phyloP scores from a whole-genome alignment of 2,888 invertebrate species.

The Hymenopus coronatus region DNA sequence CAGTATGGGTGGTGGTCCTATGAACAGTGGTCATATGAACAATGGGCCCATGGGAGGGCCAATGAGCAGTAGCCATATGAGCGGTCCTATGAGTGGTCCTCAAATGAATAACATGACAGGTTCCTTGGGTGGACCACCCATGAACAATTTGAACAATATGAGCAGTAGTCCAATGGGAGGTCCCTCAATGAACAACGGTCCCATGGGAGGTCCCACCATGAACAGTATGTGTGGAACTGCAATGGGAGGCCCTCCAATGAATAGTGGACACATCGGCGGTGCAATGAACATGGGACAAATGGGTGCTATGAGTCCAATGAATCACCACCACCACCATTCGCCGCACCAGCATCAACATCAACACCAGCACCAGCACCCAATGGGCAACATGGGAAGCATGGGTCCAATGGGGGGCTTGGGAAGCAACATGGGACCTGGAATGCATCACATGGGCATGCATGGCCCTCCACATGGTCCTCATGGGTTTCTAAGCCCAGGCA shows the following conservation, averaged over 20 bases:
- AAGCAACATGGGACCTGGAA: conserved; percentile 42
- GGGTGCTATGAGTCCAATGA: conserved; percentile 38
- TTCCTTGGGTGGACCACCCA: conserved; percentile 52
- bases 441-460: conserved; percentile 48
- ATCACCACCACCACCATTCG: conserved; percentile 30
- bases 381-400: conserved; percentile 37
- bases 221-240: conserved; percentile 48
- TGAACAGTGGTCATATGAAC: conserved; percentile 32
- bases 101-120: conserved; percentile 68
- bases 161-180: conserved; percentile 48
- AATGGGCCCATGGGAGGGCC: conserved; percentile 45
- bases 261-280: conserved; percentile 56
- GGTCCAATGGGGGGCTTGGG: conserved; percentile 37
- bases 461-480: conserved; percentile 37
- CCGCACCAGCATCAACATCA: conserved; percentile 27
- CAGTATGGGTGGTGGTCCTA: conserved; percentile 36
- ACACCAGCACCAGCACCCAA: conserved; percentile 27
- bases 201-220: conserved; percentile 55
- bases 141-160: conserved; percentile 43
- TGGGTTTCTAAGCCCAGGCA: conserved; percentile 53
- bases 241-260: conserved; percentile 57
- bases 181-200: conserved; percentile 67
- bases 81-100: conserved; percentile 28
- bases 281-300: conserved; percentile 51
- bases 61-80: conserved; percentile 37